Evolutionary conservation across 2,797 vertebrate species (phyloP).

Genomic region (Manis javanica): DNA sequence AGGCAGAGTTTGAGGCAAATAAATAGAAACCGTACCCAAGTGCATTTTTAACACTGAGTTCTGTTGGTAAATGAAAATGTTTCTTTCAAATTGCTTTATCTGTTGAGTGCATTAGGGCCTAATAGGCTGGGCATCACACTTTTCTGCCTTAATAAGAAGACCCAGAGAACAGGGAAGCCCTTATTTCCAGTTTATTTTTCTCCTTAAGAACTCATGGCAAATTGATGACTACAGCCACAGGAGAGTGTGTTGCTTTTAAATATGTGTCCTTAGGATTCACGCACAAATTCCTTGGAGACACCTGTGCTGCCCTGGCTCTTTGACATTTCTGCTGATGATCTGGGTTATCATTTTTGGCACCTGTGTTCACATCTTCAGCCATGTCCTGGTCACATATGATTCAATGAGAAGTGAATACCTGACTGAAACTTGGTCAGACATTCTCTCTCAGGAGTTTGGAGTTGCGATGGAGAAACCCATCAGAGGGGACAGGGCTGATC

Average conservation of each 20-base stretch:
- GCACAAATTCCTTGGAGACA: background rate
- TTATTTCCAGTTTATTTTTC: slow-evolving; percentile 35
- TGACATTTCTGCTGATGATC: background rate
- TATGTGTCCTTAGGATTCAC: background rate
- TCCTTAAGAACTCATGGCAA: background rate
- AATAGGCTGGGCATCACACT: background rate
- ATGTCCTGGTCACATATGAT: background rate
- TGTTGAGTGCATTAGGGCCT: slow-evolving; percentile 19
- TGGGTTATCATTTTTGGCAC: background rate
- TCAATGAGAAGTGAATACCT: background rate
- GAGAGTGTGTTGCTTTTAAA: background rate
- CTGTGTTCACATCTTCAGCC: background rate
- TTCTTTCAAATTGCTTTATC: slow-evolving; percentile 63
- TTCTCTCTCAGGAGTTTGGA: background rate
- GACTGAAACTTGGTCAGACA: background rate
- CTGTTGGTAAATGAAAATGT: slow-evolving; percentile 65
- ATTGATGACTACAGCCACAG: background rate
- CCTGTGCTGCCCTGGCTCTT: background rate
- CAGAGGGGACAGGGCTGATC: background rate
- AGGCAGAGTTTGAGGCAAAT: slow-evolving; percentile 74
- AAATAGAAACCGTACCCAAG: slow-evolving; percentile 67
- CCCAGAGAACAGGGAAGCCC: background rate
- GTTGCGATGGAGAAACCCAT: background rate
- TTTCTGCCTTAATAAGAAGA: background rate
- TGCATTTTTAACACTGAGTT: slow-evolving; percentile 66